Conservation (phyloP, 1,140 invertebrate species). For the Tetragnatha versicolor region DNA sequence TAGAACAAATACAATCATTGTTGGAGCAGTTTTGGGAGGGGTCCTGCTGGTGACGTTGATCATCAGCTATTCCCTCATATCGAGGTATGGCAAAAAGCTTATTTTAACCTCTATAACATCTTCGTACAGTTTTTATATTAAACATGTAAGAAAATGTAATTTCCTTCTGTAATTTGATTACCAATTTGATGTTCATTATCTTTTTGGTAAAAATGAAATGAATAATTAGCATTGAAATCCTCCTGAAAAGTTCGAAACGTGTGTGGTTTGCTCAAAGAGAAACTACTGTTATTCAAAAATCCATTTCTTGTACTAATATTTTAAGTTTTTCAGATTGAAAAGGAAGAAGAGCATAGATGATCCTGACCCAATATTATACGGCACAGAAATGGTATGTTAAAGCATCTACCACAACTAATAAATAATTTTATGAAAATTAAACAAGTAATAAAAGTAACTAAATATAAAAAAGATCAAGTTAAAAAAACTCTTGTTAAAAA, state of each 20-base stretch:
- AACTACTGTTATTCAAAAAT: too few relatives aligned
- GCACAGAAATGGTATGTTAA: slow-evolving; percentile 25
- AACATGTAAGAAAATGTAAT: too few relatives aligned
- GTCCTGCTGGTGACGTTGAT: background rate
- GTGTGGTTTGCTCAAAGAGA: background rate
- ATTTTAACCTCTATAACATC: too few relatives aligned
- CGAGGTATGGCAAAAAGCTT: slow-evolving; percentile 25
- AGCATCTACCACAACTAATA: too few relatives aligned
- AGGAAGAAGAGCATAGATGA: background rate
- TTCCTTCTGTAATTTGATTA: too few relatives aligned
- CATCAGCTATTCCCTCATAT: background rate
- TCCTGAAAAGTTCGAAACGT: background rate
- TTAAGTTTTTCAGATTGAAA: background rate
- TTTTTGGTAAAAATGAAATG: background rate
- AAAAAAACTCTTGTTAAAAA: too few relatives aligned
- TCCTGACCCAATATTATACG: background rate
- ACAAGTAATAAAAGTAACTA: too few relatives aligned
- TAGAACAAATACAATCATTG: slow-evolving; percentile 17
- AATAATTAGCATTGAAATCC: background rate
- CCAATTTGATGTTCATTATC: background rate
- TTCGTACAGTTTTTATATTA: too few relatives aligned
- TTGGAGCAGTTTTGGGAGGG: slow-evolving; percentile 30
- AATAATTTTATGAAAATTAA: too few relatives aligned
- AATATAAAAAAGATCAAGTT: too few relatives aligned
- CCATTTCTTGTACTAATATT: too few relatives aligned